phyloP scores from a whole-genome alignment of 2,113 vertebrate genomes.

The Trogon melanurus region DNA sequence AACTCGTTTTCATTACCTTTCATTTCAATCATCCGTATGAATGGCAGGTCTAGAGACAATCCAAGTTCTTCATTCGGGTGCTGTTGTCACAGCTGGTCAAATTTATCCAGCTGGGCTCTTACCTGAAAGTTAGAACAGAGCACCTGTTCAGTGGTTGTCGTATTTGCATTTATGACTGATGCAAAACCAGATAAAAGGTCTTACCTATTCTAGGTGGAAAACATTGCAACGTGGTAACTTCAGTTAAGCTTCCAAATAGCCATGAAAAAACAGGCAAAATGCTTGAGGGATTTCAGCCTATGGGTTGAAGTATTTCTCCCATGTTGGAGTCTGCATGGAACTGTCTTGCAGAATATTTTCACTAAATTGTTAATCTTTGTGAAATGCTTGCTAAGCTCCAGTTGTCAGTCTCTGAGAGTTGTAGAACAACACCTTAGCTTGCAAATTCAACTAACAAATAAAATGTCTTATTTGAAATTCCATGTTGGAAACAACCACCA shows the following conservation, averaged over 20 bases:
- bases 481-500: neutral
- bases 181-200: neutral
- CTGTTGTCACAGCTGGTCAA: neutral
- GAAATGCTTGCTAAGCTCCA: neutral
- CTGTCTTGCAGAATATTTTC: neutral
- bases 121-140: neutral
- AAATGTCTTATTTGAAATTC: neutral
- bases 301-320: neutral
- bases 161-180: neutral
- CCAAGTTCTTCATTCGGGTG: neutral
- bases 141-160: neutral
- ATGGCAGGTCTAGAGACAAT: neutral
- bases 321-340: neutral
- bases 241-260: neutral
- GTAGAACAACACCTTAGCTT: neutral
- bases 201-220: neutral
- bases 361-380: neutral
- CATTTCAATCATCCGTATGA: neutral
- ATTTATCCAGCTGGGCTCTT: neutral
- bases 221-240: neutral
- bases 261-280: neutral
- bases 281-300: neutral
- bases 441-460: neutral
- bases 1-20: neutral
- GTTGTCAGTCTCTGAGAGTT: neutral